Conservation (phyloP, 2,888 invertebrate genomes). For the Mesoligia furuncula region DNA sequence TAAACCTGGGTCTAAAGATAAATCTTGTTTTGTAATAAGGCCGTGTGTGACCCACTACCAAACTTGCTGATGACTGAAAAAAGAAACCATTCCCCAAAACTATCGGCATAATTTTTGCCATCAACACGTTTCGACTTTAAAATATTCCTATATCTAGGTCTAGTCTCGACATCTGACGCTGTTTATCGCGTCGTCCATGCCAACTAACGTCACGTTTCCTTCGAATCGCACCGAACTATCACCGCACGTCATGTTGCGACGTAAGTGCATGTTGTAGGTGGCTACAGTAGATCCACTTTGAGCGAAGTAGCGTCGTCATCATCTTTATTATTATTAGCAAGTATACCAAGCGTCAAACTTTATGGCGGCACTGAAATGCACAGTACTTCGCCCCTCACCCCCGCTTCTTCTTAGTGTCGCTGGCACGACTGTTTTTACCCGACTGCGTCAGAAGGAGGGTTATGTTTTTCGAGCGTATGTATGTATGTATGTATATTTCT, state of each 20-base stretch:
- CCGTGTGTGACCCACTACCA: not conserved
- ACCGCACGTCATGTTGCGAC: conserved; percentile 30
- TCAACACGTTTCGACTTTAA: not conserved
- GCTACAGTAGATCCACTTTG: conserved; percentile 30
- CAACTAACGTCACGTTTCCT: conserved; percentile 33
- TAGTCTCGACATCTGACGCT: conserved; percentile 25
- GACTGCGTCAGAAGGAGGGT: too few relatives aligned
- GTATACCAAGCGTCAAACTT: too few relatives aligned
- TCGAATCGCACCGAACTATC: conserved; percentile 25
- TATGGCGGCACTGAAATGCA: too few relatives aligned
- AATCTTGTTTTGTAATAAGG: too few relatives aligned
- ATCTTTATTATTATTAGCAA: not conserved
- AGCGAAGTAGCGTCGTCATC: not conserved
- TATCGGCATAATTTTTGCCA: not conserved
- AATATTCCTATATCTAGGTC: conserved; percentile 13
- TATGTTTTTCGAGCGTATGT: too few relatives aligned
- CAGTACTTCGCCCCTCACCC: too few relatives aligned
- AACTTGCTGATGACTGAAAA: not conserved
- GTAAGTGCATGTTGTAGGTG: not conserved
- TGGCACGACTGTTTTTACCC: too few relatives aligned
- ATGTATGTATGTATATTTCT: too few relatives aligned
- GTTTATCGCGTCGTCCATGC: conserved; percentile 29
- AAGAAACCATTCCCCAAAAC: not conserved
- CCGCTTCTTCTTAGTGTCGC: too few relatives aligned
- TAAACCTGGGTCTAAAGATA: too few relatives aligned